phyloP scores from a whole-genome alignment of 2,113 vertebrate species.

The Sinocyclocheilus anshuiensis region DNA sequence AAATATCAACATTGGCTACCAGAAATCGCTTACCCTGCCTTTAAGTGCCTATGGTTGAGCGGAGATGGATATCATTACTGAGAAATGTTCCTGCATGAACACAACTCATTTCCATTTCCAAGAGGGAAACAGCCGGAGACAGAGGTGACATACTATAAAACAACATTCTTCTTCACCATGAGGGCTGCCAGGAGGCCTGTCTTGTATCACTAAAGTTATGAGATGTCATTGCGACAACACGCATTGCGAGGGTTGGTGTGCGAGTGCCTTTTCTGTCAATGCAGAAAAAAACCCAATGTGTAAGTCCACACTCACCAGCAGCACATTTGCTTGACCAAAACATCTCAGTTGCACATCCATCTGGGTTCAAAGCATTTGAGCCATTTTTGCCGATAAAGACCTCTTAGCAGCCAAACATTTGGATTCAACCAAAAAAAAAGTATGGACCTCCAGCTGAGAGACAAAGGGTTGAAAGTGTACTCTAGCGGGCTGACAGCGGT shows the following conservation, averaged over 20 bases:
- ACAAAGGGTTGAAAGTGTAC: slow-evolving; percentile 1
- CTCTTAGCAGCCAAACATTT: slow-evolving; percentile 7
- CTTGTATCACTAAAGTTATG: slow-evolving; percentile 10
- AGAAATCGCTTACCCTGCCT: too few relatives aligned
- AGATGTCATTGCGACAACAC: background rate
- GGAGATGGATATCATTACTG: slow-evolving; percentile 18
- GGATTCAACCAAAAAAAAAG: background rate
- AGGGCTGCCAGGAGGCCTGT: slow-evolving; percentile 10
- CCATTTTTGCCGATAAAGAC: background rate
- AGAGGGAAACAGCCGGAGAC: background rate
- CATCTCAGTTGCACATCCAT: slow-evolving; percentile 9
- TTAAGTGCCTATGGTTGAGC: background rate
- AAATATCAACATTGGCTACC: too few relatives aligned
- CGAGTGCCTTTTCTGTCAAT: background rate
- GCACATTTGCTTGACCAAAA: slow-evolving; percentile 16
- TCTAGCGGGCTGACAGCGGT: background rate
- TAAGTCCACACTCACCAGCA: slow-evolving; percentile 1
- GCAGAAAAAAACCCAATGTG: background rate
- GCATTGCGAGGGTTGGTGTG: background rate
- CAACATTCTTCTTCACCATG: background rate
- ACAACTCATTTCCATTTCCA: background rate
- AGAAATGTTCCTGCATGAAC: slow-evolving; percentile 8
- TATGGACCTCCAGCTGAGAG: slow-evolving; percentile 38
- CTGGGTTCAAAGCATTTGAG: slow-evolving; percentile 2
- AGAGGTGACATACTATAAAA: slow-evolving; percentile 18